Conservation (phyloP, 2,888 invertebrate species). For the Drosophila atroscutellata region DNA sequence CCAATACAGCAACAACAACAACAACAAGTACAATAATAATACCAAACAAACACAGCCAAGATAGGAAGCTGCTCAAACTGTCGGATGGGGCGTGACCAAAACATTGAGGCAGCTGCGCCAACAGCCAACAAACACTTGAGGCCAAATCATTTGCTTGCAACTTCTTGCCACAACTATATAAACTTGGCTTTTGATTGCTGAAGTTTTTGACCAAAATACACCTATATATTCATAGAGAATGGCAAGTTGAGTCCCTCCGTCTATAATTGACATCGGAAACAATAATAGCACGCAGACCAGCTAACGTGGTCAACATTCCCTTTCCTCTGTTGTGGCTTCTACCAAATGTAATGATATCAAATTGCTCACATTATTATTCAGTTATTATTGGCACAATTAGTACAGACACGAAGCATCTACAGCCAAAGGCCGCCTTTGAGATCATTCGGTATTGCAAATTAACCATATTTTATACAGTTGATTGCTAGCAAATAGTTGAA, state of each 20-base stretch:
- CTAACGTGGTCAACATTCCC: too few relatives aligned
- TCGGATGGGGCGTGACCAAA: conserved; percentile 35
- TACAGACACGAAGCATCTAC: not conserved
- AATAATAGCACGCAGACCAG: too few relatives aligned
- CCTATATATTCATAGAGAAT: not conserved
- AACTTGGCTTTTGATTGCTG: conserved; percentile 47
- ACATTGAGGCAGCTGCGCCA: conserved; percentile 48
- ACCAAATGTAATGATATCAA: conserved; percentile 57
- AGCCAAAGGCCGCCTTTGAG: not conserved
- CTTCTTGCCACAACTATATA: conserved; percentile 11
- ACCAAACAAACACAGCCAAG: conserved; percentile 39
- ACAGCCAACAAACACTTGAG: conserved; percentile 29
- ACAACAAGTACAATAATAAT: conserved; percentile 7
- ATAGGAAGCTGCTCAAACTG: conserved; percentile 52
- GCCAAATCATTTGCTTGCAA: conserved; percentile 35
- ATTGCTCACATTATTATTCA: conserved; percentile 66
- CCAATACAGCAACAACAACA: conserved; percentile 21
- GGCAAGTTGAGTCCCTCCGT: too few relatives aligned
- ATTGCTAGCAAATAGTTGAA: not conserved
- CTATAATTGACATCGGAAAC: too few relatives aligned
- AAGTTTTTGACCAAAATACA: conserved; percentile 39
- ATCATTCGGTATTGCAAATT: conserved; percentile 15
- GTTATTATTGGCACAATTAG: conserved; percentile 47
- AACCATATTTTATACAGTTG: not conserved
- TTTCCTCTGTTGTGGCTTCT: conserved; percentile 33